Evolutionary conservation across 2,888 invertebrate genomes (phyloP), one percentile per base, ranked within the genome.

Genomic region (Clivina fossor): DNA sequence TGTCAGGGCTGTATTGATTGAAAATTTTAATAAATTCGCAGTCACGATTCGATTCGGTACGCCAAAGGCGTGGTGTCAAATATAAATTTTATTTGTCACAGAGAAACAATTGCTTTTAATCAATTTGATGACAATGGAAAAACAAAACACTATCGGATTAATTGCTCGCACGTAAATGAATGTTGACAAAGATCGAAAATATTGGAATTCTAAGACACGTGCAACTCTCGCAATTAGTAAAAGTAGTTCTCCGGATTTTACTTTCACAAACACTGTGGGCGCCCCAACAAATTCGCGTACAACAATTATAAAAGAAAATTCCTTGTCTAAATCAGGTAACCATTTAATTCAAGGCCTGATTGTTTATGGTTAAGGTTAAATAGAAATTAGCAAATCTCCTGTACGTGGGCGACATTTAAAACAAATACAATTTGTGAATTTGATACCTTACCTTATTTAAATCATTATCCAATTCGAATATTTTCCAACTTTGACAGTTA

Each of bases 141-240:
- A n/a, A n/a, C n/a, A n/a, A n/a, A n/a, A n/a, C n/a, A n/a, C n/a
- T n/a, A n/a, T n/a, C n/a, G n/a, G n/a, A n/a, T n/a, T n/a, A n/a
- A n/a, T n/a, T n/a, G n/a, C n/a, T n/a, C n/a, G n/a, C n/a, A n/a
- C n/a, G n/a, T 20, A 16, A 35, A 35, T 2, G 35, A 35, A 35
- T 2, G 15, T 15, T 13, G 8, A 35, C 35, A n/a, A 8, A 38
- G 16, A 15, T 18, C 19, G 22, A 40, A 16, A 2, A 11, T 16
- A 1, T 40, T 2, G 37, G 5, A 15, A 37, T 37, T 15, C 11
- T 33, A 33, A 2, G 22, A 16, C 40, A 40, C 40, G 40, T 40
- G 40, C 40, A 40, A 40, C 53, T 53, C 44, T 53, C 35, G 43
- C 35, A 53, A 53, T 53, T 53, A 53, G 53, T 53, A 53, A 53